A percentile compares a stretch with the other conserved stretches of the same genome.
These are phyloP conservation scores for Formica exsecta DNA, from an alignment of 1,140 invertebrate genomes.

Conservation along the genomic window DNA sequence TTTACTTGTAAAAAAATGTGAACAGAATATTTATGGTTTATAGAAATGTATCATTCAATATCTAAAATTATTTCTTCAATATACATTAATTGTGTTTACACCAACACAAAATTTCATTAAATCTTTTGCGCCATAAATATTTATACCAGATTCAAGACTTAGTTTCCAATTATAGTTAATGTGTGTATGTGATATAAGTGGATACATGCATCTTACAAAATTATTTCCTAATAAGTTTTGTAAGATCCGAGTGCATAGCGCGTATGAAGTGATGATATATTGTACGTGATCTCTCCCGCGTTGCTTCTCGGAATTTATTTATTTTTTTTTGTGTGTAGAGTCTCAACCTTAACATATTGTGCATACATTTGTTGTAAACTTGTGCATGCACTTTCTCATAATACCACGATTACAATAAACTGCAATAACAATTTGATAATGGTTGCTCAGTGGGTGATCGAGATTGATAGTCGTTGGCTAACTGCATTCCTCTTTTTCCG, in stretches of 20 bases:
- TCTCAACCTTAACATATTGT: constrained; percentile 49
- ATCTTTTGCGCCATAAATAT: constrained; percentile 36
- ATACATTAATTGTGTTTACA: constrained; percentile 68
- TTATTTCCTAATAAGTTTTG: constrained; percentile 9
- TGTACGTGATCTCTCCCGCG: neutral
- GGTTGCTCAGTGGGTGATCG: constrained; percentile 59
- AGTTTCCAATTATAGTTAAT: constrained; percentile 36
- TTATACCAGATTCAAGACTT: constrained; percentile 53
- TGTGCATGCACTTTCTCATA: constrained; percentile 34
- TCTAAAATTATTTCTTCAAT: constrained; percentile 26
- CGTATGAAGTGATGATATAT: constrained; percentile 44
- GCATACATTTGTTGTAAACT: constrained; percentile 22
- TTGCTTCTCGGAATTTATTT: constrained; percentile 25
- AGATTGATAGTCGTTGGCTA: constrained; percentile 72
- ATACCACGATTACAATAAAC: constrained; percentile 62
- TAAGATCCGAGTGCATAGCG: constrained; percentile 14
- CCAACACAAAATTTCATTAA: constrained; percentile 62
- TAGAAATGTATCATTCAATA: neutral
- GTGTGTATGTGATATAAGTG: constrained; percentile 36
- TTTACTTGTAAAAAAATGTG: constrained; percentile 42
- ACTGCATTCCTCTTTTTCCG: constrained; percentile 80
- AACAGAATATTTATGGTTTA: neutral
- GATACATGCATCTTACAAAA: constrained; percentile 23
- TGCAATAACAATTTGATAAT: constrained; percentile 81
- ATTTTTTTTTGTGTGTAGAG: neutral